Percentiles rank a stretch among this genome's conserved stretches.
These are phyloP conservation scores for Hafferia zeledoni DNA, from an alignment of 2,797 vertebrate genomes.

Conservation along the genomic window DNA sequence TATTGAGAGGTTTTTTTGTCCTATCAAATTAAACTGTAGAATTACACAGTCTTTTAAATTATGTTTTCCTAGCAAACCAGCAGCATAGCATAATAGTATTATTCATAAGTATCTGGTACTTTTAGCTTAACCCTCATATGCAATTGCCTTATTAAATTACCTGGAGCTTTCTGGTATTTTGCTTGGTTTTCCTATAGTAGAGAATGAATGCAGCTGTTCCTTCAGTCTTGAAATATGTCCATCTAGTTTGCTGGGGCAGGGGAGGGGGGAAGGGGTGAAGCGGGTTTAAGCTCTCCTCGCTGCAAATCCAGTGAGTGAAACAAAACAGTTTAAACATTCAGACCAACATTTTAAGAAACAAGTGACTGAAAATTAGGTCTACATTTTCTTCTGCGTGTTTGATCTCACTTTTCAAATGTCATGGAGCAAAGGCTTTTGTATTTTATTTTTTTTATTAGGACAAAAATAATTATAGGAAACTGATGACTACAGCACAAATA, in stretches of 20 bases:
- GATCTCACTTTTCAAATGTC: neutral
- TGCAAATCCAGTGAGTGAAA: neutral
- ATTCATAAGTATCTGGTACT: neutral
- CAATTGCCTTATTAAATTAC: constrained; percentile 56
- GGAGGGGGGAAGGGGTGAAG: too few relatives aligned
- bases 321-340: neutral
- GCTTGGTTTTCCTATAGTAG: neutral
- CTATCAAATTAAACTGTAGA: neutral
- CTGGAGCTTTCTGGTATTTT: constrained; percentile 35
- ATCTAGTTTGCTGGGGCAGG: neutral
- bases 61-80: neutral
- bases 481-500: neutral
- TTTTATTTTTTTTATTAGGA: neutral
- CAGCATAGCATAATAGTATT: constrained; percentile 19
- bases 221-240: neutral
- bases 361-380: neutral
- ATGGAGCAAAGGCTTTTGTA: neutral
- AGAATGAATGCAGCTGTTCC: constrained; percentile 45
- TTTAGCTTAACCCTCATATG: neutral
- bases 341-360: neutral
- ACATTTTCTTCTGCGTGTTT: neutral
- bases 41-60: neutral
- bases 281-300: neutral
- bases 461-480: neutral
- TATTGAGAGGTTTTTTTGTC: neutral